Percentiles rank a stretch among this genome's conserved stretches.
Evolutionary conservation across 53 echinoderm and acorn worm species (phyloP).

Genomic region (Echinometra lucunter): DNA sequence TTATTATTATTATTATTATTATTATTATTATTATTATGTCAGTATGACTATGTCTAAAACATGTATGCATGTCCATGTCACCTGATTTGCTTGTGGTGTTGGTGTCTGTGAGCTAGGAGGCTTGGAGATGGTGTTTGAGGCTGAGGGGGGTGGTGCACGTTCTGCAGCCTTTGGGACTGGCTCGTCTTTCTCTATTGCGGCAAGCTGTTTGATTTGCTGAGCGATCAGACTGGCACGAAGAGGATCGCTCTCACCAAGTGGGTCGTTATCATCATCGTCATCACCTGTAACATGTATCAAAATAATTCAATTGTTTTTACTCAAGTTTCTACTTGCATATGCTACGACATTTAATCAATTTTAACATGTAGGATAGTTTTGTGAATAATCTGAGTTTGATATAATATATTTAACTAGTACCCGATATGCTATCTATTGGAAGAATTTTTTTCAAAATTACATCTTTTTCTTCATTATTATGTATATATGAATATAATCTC

Average conservation of each 20-base stretch:
- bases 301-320: not conserved
- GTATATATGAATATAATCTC: no score
- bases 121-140: not conserved
- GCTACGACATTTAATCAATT: no score
- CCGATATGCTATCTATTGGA: no score
- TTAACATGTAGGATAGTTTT: no score
- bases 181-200: conserved; percentile 74
- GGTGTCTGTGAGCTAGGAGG: conserved; percentile 3
- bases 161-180: conserved; percentile 6
- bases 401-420: no score
- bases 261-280: conserved; percentile 77
- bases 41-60: not conserved
- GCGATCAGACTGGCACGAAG: conserved; percentile 82
- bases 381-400: no score
- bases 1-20: no score
- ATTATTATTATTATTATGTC: no score
- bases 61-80: not conserved
- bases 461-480: no score
- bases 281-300: not conserved
- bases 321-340: no score
- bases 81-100: conserved; percentile 37
- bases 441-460: no score
- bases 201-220: conserved; percentile 82
- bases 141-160: not conserved
- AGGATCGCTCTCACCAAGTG: conserved; percentile 74